Evolutionary conservation across 2,113 vertebrate genomes (phyloP).

Genomic region (Sturnus vulgaris): DNA sequence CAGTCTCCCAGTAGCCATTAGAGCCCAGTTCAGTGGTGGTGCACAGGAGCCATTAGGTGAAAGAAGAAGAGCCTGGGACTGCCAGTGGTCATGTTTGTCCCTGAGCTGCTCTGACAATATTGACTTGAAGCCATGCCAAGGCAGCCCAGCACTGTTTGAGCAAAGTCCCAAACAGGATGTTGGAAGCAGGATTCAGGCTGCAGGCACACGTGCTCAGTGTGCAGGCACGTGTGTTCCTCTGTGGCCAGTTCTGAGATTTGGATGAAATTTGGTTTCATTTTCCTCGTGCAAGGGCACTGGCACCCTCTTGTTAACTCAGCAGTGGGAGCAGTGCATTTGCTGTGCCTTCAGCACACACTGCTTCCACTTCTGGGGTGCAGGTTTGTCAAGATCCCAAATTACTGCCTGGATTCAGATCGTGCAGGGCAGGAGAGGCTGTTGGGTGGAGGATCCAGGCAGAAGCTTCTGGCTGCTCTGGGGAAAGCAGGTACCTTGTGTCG

Average conservation of each 20-base stretch:
- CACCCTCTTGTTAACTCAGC: not conserved
- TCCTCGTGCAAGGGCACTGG: not conserved
- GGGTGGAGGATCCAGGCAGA: not conserved
- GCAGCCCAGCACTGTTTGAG: not conserved
- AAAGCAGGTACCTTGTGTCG: not conserved
- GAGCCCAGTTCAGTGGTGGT: not conserved
- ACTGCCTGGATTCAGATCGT: not conserved
- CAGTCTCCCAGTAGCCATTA: not conserved
- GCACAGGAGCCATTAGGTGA: not conserved
- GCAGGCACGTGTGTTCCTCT: not conserved
- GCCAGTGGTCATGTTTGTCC: not conserved
- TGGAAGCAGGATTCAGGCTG: not conserved
- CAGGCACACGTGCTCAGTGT: not conserved
- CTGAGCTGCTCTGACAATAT: constrained; percentile 34
- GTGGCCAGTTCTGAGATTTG: not conserved
- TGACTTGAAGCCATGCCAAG: constrained; percentile 17
- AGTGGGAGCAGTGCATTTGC: not conserved
- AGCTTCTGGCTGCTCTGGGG: not conserved
- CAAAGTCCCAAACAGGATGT: not conserved
- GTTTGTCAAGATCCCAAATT: not conserved
- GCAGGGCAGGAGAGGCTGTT: not conserved
- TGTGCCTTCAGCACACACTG: no score
- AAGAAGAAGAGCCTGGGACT: not conserved
- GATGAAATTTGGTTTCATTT: not conserved
- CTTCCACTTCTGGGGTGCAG: not conserved